Conservation (phyloP, 2,888 invertebrate genomes). For the Scaptomyza polygonia region DNA sequence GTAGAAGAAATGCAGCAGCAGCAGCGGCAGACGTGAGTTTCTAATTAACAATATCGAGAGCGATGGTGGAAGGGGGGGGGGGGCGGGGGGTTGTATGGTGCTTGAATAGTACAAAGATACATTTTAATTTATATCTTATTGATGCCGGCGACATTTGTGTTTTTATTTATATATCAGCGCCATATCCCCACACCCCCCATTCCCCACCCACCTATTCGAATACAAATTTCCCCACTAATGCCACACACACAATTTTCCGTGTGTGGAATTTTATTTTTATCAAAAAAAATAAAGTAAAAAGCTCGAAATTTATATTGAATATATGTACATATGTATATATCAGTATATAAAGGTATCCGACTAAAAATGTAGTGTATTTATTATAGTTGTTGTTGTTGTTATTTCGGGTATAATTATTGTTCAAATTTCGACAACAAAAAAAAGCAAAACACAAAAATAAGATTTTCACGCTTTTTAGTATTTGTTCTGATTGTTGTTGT, state of each 20-base stretch:
- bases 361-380: conserved; percentile 11
- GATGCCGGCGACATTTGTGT: conserved; percentile 80
- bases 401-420: conserved; percentile 71
- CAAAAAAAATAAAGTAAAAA: conserved; percentile 52
- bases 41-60: conserved; percentile 76
- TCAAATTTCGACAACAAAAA: conserved; percentile 47
- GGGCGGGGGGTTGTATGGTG: background rate
- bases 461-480: conserved; percentile 26
- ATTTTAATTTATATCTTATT: conserved; percentile 80
- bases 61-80: conserved; percentile 20
- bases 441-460: no score
- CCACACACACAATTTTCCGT: conserved; percentile 39
- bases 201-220: conserved; percentile 5
- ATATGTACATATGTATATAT: conserved; percentile 14
- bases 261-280: conserved; percentile 78
- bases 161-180: conserved; percentile 75
- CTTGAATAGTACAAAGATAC: conserved; percentile 56
- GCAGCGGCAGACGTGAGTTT: conserved; percentile 62
- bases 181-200: background rate
- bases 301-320: conserved; percentile 72
- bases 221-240: conserved; percentile 8
- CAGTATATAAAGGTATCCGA: conserved; percentile 31
- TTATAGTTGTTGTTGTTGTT: conserved; percentile 38
- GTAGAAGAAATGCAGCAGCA: background rate
- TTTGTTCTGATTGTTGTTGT: conserved; percentile 20